These are phyloP conservation scores for Bergia sp. DNA, from an alignment of 92 coral and sea anemone genomes.

Conservation along the genomic window DNA sequence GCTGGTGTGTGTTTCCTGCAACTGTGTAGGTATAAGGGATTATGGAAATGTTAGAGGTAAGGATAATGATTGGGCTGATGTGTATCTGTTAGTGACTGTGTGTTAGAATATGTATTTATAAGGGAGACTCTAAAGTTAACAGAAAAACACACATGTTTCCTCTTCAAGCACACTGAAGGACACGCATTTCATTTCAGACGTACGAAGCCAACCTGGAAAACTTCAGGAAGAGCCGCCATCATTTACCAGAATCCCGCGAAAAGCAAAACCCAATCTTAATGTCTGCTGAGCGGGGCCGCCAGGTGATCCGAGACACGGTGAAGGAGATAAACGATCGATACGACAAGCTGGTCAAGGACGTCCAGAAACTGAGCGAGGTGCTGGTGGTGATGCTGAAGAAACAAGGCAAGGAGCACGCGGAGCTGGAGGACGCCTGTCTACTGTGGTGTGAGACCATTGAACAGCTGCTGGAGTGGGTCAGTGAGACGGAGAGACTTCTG, in stretches of 20 bases:
- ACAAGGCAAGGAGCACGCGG: constrained; percentile 84
- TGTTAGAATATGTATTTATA: no score
- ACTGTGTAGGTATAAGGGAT: no score
- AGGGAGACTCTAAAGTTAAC: no score
- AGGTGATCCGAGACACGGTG: constrained; percentile 69
- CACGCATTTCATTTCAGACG: constrained; percentile 50
- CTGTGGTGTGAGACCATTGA: constrained; percentile 94
- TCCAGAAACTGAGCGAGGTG: constrained; percentile 74
- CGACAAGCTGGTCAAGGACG: constrained; percentile 76
- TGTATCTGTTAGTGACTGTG: no score
- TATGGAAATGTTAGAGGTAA: no score
- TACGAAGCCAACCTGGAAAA: constrained; percentile 73
- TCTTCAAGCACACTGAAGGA: not conserved
- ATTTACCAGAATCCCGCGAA: constrained; percentile 87
- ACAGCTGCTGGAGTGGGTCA: constrained; percentile 95
- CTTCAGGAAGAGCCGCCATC: constrained; percentile 77
- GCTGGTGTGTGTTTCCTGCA: no score
- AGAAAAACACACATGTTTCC: no score
- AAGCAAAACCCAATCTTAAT: constrained; percentile 69
- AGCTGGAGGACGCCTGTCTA: constrained; percentile 88
- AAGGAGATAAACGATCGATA: constrained; percentile 74
- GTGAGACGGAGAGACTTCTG: constrained; percentile 86
- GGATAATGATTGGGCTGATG: no score
- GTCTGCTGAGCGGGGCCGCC: constrained; percentile 76
- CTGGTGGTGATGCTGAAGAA: constrained; percentile 69